phyloP scores from a whole-genome alignment of 2,888 invertebrate species.

The Hyppa rectilinea region DNA sequence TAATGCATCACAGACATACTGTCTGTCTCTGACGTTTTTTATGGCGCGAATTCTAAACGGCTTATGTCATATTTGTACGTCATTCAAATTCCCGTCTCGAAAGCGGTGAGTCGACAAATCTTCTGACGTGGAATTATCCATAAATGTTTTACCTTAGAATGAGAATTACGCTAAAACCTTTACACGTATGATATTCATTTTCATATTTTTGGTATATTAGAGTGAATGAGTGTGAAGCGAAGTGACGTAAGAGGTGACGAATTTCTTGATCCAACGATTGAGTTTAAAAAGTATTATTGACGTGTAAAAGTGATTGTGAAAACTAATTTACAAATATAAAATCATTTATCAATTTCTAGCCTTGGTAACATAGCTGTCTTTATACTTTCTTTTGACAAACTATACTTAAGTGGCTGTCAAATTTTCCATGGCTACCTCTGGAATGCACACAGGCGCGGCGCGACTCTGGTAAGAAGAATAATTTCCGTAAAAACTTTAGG shows the following conservation, averaged over 20 bases:
- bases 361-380: background rate
- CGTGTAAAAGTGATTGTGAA: too few relatives aligned
- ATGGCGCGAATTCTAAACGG: constrained; percentile 42
- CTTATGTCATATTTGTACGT: constrained; percentile 40
- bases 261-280: background rate
- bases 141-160: background rate
- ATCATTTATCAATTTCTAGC: too few relatives aligned
- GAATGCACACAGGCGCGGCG: too few relatives aligned
- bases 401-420: too few relatives aligned
- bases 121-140: constrained; percentile 4
- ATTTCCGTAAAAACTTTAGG: background rate
- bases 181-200: background rate
- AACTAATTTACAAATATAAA: too few relatives aligned
- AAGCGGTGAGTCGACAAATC: constrained; percentile 9
- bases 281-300: too few relatives aligned
- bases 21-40: constrained; percentile 36
- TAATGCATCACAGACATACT: constrained; percentile 30
- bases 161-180: background rate
- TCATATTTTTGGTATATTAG: background rate
- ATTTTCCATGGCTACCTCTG: background rate
- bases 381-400: background rate
- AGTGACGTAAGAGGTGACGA: background rate
- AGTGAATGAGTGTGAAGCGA: background rate
- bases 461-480: background rate
- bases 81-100: constrained; percentile 17